A percentile compares a stretch with the other conserved stretches of the same genome.
phyloP scores from a whole-genome alignment of 1,140 invertebrate species.

The Micrasema longulum region DNA sequence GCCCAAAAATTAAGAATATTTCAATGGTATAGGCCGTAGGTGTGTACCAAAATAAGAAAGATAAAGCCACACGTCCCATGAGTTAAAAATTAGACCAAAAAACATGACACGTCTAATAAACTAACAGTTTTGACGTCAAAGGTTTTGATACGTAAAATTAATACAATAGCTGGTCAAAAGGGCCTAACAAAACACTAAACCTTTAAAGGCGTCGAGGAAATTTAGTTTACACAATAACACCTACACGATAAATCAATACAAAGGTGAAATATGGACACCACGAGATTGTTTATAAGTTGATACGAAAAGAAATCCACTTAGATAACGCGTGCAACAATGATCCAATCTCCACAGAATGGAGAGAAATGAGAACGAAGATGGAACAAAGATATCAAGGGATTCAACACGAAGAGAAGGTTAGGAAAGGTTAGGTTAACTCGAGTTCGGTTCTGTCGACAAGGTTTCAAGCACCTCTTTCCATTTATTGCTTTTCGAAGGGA shows the following conservation, averaged over 20 bases:
- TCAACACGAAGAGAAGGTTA: conserved; percentile 3
- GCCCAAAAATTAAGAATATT: too few species aligned
- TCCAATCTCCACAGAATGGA: conserved; percentile 5
- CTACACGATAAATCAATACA: conserved; percentile 22
- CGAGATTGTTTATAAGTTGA: neutral
- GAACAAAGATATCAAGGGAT: conserved; percentile 12
- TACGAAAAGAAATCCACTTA: conserved; percentile 1
- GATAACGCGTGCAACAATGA: conserved; percentile 9
- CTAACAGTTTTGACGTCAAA: too few species aligned
- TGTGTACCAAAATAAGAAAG: too few species aligned
- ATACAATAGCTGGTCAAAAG: too few species aligned
- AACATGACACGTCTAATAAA: too few species aligned
- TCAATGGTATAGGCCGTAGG: too few species aligned
- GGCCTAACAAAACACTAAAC: too few species aligned
- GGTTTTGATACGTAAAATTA: too few species aligned
- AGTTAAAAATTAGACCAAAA: too few species aligned
- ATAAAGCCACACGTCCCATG: too few species aligned
- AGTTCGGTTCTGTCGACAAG: conserved; percentile 2
- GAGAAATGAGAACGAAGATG: conserved; percentile 6
- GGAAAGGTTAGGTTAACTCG: conserved; percentile 2
- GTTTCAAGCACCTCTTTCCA: conserved; percentile 13
- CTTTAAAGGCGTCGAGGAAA: too few species aligned
- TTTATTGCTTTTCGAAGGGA: neutral
- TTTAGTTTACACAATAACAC: conserved; percentile 10
- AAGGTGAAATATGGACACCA: conserved; percentile 1